Evolutionary conservation across 2,797 vertebrate genomes (phyloP).

Genomic region (Morelia viridis): DNA sequence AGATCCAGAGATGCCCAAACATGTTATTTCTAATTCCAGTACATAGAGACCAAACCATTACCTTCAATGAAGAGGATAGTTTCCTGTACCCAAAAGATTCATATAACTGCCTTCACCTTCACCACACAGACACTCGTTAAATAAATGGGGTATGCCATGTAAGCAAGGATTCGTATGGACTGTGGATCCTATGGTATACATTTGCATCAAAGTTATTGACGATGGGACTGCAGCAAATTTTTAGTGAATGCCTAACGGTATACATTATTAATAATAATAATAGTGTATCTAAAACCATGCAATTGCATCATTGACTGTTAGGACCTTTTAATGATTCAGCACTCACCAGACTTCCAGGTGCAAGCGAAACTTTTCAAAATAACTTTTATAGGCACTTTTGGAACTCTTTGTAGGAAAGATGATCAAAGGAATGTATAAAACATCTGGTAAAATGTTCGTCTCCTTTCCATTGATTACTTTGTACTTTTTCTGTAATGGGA

Average conservation of each 20-base stretch:
- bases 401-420: slow-evolving; percentile 32
- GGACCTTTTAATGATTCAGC: neutral
- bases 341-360: neutral
- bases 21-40: neutral
- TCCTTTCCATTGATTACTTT: slow-evolving; percentile 44
- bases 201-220: accelerated
- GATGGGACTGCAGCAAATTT: neutral
- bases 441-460: slow-evolving; percentile 43
- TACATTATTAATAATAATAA: neutral
- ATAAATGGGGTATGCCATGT: neutral
- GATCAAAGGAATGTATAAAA: slow-evolving; percentile 34
- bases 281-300: neutral
- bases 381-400: slow-evolving; percentile 1
- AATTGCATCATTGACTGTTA: neutral
- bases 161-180: neutral
- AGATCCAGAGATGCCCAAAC: neutral
- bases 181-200: neutral
- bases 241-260: neutral
- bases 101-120: neutral
- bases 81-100: neutral
- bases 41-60: neutral
- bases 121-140: neutral
- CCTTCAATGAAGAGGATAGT: neutral
- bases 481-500: slow-evolving; percentile 59
- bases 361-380: neutral